These are phyloP conservation scores for Agrotis exclamationis DNA, from an alignment of 2,888 invertebrate genomes.

Conservation along the genomic window DNA sequence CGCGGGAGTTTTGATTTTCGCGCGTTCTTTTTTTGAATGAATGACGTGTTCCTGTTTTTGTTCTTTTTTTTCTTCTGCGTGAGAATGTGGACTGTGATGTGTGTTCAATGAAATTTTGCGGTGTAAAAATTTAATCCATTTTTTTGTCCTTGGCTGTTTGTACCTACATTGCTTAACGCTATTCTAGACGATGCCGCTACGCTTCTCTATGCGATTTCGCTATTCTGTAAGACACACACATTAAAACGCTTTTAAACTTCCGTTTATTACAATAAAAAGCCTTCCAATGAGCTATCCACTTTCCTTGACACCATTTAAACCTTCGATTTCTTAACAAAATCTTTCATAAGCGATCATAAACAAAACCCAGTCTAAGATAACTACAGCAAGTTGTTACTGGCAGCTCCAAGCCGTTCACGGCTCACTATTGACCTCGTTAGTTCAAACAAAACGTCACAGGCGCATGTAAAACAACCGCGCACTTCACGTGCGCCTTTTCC, in stretches of 20 bases:
- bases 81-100: slow-evolving; percentile 41
- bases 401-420: slow-evolving; percentile 76
- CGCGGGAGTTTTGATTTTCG: slow-evolving; percentile 75
- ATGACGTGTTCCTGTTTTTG: slow-evolving; percentile 77
- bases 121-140: too few species aligned
- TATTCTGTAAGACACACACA: neutral
- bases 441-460: slow-evolving; percentile 84
- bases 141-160: too few species aligned
- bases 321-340: neutral
- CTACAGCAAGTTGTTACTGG: slow-evolving; percentile 77
- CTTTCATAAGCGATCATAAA: slow-evolving; percentile 19
- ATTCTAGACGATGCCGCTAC: neutral
- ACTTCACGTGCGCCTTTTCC: slow-evolving; percentile 90
- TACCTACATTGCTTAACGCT: too few species aligned
- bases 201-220: neutral
- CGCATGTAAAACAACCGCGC: slow-evolving; percentile 87
- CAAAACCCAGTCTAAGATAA: slow-evolving; percentile 48
- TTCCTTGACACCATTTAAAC: neutral
- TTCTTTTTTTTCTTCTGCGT: slow-evolving; percentile 55
- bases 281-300: neutral
- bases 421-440: slow-evolving; percentile 90
- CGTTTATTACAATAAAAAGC: neutral
- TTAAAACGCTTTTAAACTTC: neutral
- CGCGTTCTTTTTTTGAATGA: slow-evolving; percentile 74
- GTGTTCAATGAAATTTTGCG: slow-evolving; percentile 18